These are phyloP conservation scores for Ostrea denselamellosa DNA, from an alignment of 1,140 invertebrate genomes.

Conservation along the genomic window DNA sequence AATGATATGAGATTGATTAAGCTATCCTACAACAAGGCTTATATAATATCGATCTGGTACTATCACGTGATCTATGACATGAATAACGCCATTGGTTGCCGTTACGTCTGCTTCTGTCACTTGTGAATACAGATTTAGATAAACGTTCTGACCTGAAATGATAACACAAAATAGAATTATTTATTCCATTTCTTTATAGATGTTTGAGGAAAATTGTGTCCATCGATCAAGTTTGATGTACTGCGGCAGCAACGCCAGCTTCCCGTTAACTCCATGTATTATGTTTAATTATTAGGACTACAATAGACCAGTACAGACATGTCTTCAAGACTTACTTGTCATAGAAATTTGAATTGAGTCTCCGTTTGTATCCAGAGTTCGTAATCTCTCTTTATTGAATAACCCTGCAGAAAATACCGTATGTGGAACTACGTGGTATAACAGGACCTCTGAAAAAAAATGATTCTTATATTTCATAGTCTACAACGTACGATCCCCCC, in stretches of 20 bases:
- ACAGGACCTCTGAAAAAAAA: conserved; percentile 51
- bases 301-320: too few relatives aligned
- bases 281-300: not conserved
- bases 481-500: too few relatives aligned
- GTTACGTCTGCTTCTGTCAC: conserved; percentile 87
- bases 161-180: not conserved
- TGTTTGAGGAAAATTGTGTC: too few relatives aligned
- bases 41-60: conserved; percentile 81
- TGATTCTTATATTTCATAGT: too few relatives aligned
- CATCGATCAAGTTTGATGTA: too few relatives aligned
- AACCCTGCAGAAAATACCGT: conserved; percentile 53
- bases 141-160: conserved; percentile 32
- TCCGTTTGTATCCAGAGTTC: conserved; percentile 47
- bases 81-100: conserved; percentile 91
- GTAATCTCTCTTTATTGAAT: conserved; percentile 47
- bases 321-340: not conserved
- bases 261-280: too few relatives aligned
- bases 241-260: too few relatives aligned
- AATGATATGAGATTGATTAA: not conserved
- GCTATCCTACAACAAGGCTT: not conserved
- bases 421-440: conserved; percentile 57
- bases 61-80: conserved; percentile 91
- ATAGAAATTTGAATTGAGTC: conserved; percentile 44
- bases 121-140: conserved; percentile 84
- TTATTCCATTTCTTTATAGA: not conserved